Percentiles rank a stretch among this genome's conserved stretches.
Conservation (phyloP, 2,113 vertebrate genomes). For the Lynx canadensis region DNA sequence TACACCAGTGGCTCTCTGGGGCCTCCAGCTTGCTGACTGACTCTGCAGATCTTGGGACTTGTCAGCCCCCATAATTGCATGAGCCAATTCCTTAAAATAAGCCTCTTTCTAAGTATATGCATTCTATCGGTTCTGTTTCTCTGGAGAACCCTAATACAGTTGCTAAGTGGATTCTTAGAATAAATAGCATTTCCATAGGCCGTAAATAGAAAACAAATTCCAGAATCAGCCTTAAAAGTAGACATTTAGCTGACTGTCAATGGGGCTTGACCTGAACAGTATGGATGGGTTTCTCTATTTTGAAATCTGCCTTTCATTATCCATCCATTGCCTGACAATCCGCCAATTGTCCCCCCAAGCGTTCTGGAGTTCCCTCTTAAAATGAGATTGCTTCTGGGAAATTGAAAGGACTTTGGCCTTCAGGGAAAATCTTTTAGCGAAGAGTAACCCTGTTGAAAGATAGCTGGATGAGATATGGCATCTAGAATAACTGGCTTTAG, state of each 20-base stretch:
- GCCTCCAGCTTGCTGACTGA: not conserved
- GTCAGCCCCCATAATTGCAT: not conserved
- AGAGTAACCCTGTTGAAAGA: not conserved
- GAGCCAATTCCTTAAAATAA: not conserved
- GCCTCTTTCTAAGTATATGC: not conserved
- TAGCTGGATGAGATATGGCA: not conserved
- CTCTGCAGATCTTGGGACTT: not conserved
- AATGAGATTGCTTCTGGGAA: not conserved
- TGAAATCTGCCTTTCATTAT: not conserved
- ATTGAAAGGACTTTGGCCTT: too few relatives aligned
- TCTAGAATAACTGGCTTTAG: not conserved
- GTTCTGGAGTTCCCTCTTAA: not conserved
- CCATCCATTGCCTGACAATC: not conserved
- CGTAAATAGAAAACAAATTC: not conserved
- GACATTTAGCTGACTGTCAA: fast-evolving
- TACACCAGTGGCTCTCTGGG: not conserved
- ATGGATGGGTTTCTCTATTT: not conserved
- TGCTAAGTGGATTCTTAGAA: not conserved
- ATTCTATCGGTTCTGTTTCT: not conserved
- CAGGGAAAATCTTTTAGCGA: not conserved
- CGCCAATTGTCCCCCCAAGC: not conserved
- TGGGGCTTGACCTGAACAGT: too few relatives aligned
- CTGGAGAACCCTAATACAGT: not conserved
- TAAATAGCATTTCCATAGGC: not conserved
- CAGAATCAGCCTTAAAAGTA: not conserved